Percentiles rank a stretch among this genome's conserved stretches.
phyloP scores from a whole-genome alignment of 2,888 invertebrate genomes.

The Pemphredon lugubris region DNA sequence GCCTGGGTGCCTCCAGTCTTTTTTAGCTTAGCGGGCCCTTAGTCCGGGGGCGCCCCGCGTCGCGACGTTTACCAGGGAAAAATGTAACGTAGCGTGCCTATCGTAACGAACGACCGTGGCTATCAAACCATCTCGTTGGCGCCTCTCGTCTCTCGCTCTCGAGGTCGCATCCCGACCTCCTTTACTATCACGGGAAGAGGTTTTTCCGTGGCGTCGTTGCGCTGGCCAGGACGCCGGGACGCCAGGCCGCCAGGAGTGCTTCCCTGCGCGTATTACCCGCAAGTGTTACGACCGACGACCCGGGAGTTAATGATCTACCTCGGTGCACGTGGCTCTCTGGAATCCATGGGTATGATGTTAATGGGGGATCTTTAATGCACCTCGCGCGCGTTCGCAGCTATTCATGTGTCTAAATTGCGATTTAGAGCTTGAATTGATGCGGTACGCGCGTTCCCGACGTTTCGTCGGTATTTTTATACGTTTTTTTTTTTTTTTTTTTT shows the following conservation, averaged over 20 bases:
- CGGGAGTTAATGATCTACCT: constrained; percentile 59
- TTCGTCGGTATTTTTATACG: constrained; percentile 23
- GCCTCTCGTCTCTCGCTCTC: constrained; percentile 15
- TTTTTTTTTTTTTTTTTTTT: no score
- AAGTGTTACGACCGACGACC: constrained; percentile 45
- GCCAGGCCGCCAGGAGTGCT: background rate
- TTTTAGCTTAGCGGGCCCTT: constrained; percentile 19
- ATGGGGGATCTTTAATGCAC: constrained; percentile 47
- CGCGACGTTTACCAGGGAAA: constrained; percentile 10
- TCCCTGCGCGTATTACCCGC: constrained; percentile 27
- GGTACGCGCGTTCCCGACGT: background rate
- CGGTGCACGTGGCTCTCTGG: constrained; percentile 33
- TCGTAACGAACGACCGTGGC: constrained; percentile 48
- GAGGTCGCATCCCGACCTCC: background rate
- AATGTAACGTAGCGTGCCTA: constrained; percentile 44
- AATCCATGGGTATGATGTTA: constrained; percentile 30
- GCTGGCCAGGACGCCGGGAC: background rate
- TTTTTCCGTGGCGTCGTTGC: constrained; percentile 23
- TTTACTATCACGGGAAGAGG: constrained; percentile 39
- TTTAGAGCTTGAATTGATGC: constrained; percentile 44
- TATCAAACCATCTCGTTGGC: constrained; percentile 49
- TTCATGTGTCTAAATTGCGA: constrained; percentile 55
- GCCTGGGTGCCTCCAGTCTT: constrained; percentile 6
- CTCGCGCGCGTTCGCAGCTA: constrained; percentile 31
- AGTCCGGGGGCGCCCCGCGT: constrained; percentile 7